Percentiles rank a stretch among this genome's conserved stretches.
These are phyloP conservation scores for Eristalis pertinax DNA, from an alignment of 2,888 invertebrate genomes.

Conservation along the genomic window DNA sequence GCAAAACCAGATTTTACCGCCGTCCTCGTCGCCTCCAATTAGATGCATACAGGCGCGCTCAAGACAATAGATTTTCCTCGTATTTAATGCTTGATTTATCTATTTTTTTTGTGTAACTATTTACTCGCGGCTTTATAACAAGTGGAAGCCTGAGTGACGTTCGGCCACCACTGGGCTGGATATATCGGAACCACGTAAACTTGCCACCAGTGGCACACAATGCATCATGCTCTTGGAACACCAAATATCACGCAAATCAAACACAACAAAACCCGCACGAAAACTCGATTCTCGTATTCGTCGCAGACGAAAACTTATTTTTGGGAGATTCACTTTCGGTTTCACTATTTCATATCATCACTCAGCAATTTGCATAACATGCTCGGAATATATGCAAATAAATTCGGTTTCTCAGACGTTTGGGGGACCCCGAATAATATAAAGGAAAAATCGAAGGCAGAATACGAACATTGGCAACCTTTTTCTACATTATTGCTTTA, in stretches of 20 bases:
- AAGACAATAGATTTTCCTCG: slow-evolving; percentile 30
- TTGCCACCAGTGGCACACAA: slow-evolving; percentile 49
- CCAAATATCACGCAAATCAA: slow-evolving; percentile 8
- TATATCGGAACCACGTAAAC: slow-evolving; percentile 43
- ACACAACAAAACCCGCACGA: slow-evolving; percentile 33
- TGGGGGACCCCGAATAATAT: slow-evolving; percentile 7
- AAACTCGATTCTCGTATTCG: slow-evolving; percentile 27
- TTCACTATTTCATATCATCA: slow-evolving; percentile 58
- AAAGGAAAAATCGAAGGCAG: slow-evolving; percentile 58
- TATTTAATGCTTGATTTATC: not conserved
- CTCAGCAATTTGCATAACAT: slow-evolving; percentile 54
- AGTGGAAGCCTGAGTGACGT: slow-evolving; percentile 31
- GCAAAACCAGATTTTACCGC: slow-evolving; percentile 66
- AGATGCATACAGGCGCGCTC: slow-evolving; percentile 55
- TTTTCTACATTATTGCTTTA: slow-evolving; percentile 37
- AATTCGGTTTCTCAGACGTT: not conserved
- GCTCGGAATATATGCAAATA: slow-evolving; percentile 44
- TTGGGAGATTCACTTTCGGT: slow-evolving; percentile 55
- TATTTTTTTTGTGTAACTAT: not conserved
- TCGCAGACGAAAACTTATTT: slow-evolving; percentile 10
- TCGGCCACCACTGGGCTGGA: slow-evolving; percentile 17
- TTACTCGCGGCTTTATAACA: slow-evolving; percentile 16
- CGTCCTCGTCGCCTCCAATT: slow-evolving; percentile 46
- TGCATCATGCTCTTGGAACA: slow-evolving; percentile 41
- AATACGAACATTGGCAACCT: slow-evolving; percentile 22